Base-by-base conservation (phyloP, 2,113 vertebrate genomes). In the Petrocephalus zakoni region DNA sequence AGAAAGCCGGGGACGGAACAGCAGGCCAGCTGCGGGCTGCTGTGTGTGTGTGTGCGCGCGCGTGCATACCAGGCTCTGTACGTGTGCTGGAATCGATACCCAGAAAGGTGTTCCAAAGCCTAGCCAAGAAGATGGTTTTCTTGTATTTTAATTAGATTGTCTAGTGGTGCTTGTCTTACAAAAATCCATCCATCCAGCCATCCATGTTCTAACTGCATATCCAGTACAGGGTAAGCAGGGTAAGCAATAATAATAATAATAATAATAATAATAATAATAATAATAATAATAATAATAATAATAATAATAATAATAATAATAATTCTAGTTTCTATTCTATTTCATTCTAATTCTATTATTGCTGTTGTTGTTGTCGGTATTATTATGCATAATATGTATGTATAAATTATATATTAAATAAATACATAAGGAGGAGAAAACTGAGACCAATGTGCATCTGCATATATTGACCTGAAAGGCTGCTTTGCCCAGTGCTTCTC, bases 1-100 rank as follows among this genome's bases (percentile, higher is more conserved):
- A 87, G 47, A 89, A 89, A 86, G 25, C 51, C 2, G 83, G 75
- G 15, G n/a, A 84, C 21, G 84, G 29, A 86, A 78, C 55, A 34
- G 86, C 25, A 61, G 52, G 55, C 37, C 11, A 53, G 53, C 55
- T 78, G 11, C 22, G 56, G 88, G 47, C 47, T 56, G 8, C 17
- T n/a, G 22, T 15, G 11, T 10, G 46, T 22, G 46, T 19, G 10
- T 5, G 4, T 2, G 42, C 5, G 13, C 7, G 7, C n/a, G 81
- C 6, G 2, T 21, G 42, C 42, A 82, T 21, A 42, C 34, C 42
- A 22, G 78, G 17, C 19, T 17, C 78, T 55, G 0, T 53, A n/a
- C 25, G 51, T 85, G 51, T 29, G 83, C 21, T 2, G 13, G 34
- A 8, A 46, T 82, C 4, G 17, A 82, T 82, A 82, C 78, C 42